phyloP scores from a whole-genome alignment of 2,113 vertebrate species.

The Myotis lucifugus region DNA sequence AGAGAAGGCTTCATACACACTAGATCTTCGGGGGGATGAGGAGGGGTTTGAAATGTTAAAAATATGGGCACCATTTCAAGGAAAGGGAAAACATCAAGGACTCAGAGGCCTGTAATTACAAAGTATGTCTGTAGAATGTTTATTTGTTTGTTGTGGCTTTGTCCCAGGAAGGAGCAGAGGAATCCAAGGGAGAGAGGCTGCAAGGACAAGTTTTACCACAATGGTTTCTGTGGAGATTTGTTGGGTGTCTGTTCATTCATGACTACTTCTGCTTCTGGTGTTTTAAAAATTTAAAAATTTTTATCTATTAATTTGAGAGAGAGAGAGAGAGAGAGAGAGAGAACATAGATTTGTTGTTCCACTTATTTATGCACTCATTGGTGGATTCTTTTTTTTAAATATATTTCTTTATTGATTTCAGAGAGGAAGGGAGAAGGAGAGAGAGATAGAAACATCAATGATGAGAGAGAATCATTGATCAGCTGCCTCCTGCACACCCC shows the following conservation, averaged over 20 bases:
- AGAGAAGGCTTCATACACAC: not conserved
- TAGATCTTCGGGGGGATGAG: not conserved
- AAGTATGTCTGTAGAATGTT: not conserved
- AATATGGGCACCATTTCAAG: slow-evolving; percentile 5
- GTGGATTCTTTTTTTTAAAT: not conserved
- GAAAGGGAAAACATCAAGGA: not conserved
- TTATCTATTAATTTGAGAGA: not conserved
- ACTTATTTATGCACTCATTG: not conserved
- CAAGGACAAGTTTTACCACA: not conserved
- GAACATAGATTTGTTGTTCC: too few relatives aligned
- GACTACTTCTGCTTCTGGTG: not conserved
- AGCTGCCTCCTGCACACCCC: too few relatives aligned
- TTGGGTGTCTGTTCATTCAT: not conserved
- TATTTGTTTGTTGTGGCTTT: not conserved
- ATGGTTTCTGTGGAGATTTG: not conserved
- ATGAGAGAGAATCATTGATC: too few relatives aligned
- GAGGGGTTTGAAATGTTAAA: slow-evolving; percentile 9
- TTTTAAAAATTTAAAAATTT: not conserved
- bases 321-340: not conserved
- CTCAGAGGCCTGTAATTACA: not conserved
- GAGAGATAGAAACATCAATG: too few relatives aligned
- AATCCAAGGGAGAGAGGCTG: not conserved
- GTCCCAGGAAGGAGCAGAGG: not conserved
- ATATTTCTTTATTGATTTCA: too few relatives aligned
- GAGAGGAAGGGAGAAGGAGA: too few relatives aligned